Evolutionary conservation across 2,113 vertebrate species (phyloP).

Genomic region (Ivindomyrus marchei): DNA sequence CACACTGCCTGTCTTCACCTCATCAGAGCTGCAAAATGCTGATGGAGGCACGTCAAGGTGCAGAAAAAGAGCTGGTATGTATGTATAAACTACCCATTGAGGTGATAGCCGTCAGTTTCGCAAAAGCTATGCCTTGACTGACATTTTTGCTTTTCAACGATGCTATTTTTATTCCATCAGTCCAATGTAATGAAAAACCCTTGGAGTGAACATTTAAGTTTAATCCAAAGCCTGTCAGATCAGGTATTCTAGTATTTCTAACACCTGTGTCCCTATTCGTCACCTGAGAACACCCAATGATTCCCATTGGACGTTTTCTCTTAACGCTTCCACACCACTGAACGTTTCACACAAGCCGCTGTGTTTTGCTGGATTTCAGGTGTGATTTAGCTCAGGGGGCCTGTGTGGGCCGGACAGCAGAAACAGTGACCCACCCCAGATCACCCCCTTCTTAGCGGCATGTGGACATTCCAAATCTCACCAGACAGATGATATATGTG

Average conservation of each 20-base stretch:
- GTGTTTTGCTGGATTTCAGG: slow-evolving; percentile 11
- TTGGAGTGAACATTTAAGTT: not conserved
- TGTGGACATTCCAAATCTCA: not conserved
- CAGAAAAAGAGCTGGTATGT: not conserved
- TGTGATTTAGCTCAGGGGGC: not conserved
- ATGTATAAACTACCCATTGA: not conserved
- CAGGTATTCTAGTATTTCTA: not conserved
- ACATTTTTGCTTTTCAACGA: not conserved
- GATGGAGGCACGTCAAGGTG: not conserved
- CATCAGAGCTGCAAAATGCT: not conserved
- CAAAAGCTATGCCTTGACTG: not conserved
- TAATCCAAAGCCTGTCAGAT: not conserved
- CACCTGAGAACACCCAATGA: not conserved
- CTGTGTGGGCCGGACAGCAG: not conserved
- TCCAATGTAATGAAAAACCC: not conserved
- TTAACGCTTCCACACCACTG: not conserved
- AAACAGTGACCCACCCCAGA: not conserved
- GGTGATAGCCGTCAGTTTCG: not conserved
- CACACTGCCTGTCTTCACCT: not conserved
- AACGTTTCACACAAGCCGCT: not conserved
- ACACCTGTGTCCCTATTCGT: slow-evolving; percentile 1
- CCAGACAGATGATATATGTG: not conserved
- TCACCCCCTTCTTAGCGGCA: not conserved
- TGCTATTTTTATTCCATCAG: not conserved
- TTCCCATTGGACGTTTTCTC: not conserved